Evolutionary conservation across 1,140 invertebrate species (phyloP), one percentile per base, ranked within the genome.

Genomic region (Cherax destructor): DNA sequence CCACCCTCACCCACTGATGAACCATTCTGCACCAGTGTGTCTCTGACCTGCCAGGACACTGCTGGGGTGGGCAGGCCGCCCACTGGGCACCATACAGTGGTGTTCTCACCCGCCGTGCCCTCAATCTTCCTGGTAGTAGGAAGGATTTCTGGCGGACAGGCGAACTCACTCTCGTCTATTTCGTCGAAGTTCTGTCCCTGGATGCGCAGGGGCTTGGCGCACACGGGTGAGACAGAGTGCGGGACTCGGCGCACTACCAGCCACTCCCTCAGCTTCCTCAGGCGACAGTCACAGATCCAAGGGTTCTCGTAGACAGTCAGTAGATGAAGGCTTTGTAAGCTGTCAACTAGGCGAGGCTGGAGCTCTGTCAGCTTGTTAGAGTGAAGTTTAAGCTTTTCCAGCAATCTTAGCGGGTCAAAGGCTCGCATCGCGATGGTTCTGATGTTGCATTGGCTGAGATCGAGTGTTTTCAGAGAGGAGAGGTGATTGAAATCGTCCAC

Each of bases 31-130:
- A 98, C 95, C 24, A 97, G 95, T n/a, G 97, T 95, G 0, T 97
- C 97, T 93, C 97, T 97, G 96, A 97, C 97, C 93, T 97, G 97
- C 98, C 98, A 98, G 91, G 96, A 97, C 78, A 98, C 96, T 74
- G 95, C 96, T 0, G 98, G 97, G 13, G 96, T 95, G 0, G 98
- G 98, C 84, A 98, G 95, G 0, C 97, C 97, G 78, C 96, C 96
- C 0, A 97, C 97, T 21, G 96, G 95, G 93, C 98, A 99, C 21
- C 96, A 95, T 47, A 98, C 96, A 5, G 97, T 98, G 1, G 97
- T 97, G 94, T 98, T 98, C 93, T 97, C 97, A 0, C 97, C 97
- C 88, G 97, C 96, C n/a, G 24, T 74, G 9, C 96, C 95, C 0
- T 97, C 96, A 92, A 97, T 97, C 92, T 97, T 97, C 72, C 97